Base-by-base conservation (phyloP, 2,797 vertebrate genomes). In the Karalla daura region DNA sequence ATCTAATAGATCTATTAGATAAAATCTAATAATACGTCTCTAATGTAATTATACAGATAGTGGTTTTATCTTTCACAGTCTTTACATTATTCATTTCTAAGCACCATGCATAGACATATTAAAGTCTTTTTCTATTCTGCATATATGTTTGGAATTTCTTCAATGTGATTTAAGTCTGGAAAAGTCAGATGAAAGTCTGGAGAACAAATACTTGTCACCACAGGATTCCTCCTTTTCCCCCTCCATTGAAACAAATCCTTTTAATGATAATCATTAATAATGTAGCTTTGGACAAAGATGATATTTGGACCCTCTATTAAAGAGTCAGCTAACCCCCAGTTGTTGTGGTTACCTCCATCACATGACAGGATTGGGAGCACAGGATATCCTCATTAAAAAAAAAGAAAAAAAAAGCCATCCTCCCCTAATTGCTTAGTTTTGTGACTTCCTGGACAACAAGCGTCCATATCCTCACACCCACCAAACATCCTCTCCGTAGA, bases 311-410 rank as follows among this genome's bases (percentile, higher is more conserved):
- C 15, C 69, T 53, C 55, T 43, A 53, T 30, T 44, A 25, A 25
- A 33, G 20, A 63, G 9, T 62, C 3, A 23, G 27, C 3, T 58
- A 50, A 56, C 71, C 71, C 14, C 25, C 27, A 52, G 18, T 55
- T 63, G 63, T 45, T 70, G 45, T 45, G 20, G 32, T 53, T 45
- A 71, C 69, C 25, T 64, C 33, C 11, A 71, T 81, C 81, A 83
- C 69, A 76, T 85, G 81, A 78, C 60, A 62, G 65, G 63, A 65
- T 76, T 77, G 70, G 76, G 51, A 44, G 45, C 65, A 64, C 83
- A 90, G 92, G 89, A 92, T 88, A 86, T 91, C 92, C 89, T 83
- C 54, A 65, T 86, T 74, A 78, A 75, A 70, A 81, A 64, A 56
- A 44, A 62, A 78, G 74, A 70, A 81, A 64, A 56, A 44, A 62